Base-by-base conservation (phyloP, 2,888 invertebrate genomes). In the Drosophila sordidula region DNA sequence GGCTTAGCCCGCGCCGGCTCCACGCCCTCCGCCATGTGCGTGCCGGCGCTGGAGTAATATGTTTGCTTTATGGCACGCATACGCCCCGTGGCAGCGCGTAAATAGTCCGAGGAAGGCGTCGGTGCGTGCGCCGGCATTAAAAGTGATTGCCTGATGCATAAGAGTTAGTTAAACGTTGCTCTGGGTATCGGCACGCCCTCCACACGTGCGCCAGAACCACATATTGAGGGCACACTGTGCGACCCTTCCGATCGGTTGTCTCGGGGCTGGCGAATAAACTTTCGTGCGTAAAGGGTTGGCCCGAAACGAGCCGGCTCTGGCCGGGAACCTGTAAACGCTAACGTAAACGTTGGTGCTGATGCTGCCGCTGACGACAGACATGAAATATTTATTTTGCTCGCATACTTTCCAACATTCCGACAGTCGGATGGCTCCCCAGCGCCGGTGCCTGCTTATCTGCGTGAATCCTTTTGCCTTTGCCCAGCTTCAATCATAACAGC, bases 1-100 rank as follows among this genome's bases (percentile, higher is more conserved):
- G 11, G 46, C 29, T 22, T 54, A 16, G 12, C 26, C 26, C 18
- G 45, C 22, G 25, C 11, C 38, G 6, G 14, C 8, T 14, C 25
- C 36, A 9, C 25, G 12, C 39, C 22, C 22, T 45, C 29, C 29
- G 41, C 44, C 45, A 29, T 36, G 41, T 61, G 18, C 18, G 18
- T 18, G 18, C 18, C 18, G 1, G 18, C 18, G 65, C 51, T 67
- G 64, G 51, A 65, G 71, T 80, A 70, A 78, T 74, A 74, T 81
- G 76, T 84, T 89, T 81, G 62, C 74, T 75, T 89, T 87, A 79
- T 76, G 68, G 47, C 73, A 80, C 85, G 71, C 67, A 85, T 84
- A 81, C 85, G 85, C 81, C 81, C 74, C 64, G 47, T 70, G 79
- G 72, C 74, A 50, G 22, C 51, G 68, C 64, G 80, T 62, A 87